These are phyloP conservation scores for Synanthedon tipuliformis DNA, from an alignment of 2,888 invertebrate genomes.

Conservation along the genomic window DNA sequence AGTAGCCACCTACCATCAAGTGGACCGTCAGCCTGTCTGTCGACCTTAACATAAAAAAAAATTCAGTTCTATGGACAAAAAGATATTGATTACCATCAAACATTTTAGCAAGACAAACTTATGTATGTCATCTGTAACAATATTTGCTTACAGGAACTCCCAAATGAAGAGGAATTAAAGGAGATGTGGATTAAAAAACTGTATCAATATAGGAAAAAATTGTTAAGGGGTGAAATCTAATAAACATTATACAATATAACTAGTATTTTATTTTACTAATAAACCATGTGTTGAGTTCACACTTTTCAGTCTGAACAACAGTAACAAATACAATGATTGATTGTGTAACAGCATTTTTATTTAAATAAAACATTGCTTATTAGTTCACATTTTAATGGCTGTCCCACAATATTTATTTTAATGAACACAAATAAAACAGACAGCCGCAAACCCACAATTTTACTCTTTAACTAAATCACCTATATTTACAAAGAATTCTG, in stretches of 20 bases:
- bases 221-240: slow-evolving; percentile 58
- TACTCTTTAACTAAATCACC: slow-evolving; percentile 43
- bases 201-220: slow-evolving; percentile 74
- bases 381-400: no score
- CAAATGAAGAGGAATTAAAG: slow-evolving; percentile 74
- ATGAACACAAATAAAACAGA: slow-evolving; percentile 30
- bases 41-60: no score
- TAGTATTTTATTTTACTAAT: not conserved
- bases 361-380: no score
- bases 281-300: not conserved
- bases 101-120: no score
- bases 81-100: no score
- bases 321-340: no score
- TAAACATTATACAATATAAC: not conserved
- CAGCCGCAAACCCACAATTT: slow-evolving; percentile 32
- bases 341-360: no score
- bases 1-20: no score
- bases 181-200: slow-evolving; percentile 83
- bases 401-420: not conserved
- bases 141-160: slow-evolving; percentile 71
- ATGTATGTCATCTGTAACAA: no score
- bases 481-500: slow-evolving; percentile 52
- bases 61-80: no score
- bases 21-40: no score
- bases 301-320: no score